A percentile compares a stretch with the other conserved stretches of the same genome.
Conservation (phyloP, 2,797 vertebrate genomes). For the Notoglanidium macrostoma region DNA sequence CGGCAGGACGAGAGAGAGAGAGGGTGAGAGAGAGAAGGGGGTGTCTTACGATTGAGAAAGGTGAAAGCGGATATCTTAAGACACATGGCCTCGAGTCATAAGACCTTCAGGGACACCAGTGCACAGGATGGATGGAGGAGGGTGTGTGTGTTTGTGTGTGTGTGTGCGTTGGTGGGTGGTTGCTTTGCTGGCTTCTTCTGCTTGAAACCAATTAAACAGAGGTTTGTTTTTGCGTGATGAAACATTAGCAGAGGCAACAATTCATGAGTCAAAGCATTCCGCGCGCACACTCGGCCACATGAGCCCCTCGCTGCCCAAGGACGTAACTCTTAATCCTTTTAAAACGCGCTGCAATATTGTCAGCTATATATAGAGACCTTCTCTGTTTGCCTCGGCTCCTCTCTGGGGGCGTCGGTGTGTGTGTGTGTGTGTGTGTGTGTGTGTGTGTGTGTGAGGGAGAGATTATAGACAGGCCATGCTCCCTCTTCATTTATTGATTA, state of each 20-base stretch:
- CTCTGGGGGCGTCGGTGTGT: slow-evolving; percentile 50
- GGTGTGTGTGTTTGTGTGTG: background rate
- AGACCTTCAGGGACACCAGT: slow-evolving; percentile 76
- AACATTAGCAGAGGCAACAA: slow-evolving; percentile 97
- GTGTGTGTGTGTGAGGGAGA: slow-evolving; percentile 41
- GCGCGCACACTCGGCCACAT: slow-evolving; percentile 74
- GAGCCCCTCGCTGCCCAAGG: slow-evolving; percentile 83
- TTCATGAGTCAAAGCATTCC: slow-evolving; percentile 99
- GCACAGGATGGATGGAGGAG: slow-evolving; percentile 8
- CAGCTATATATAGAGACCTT: slow-evolving; percentile 89
- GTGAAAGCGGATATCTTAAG: slow-evolving; percentile 84
- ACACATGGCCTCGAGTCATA: slow-evolving; percentile 84
- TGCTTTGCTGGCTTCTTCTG: slow-evolving; percentile 72
- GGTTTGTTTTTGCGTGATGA: slow-evolving; percentile 87
- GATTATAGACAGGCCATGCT: slow-evolving; percentile 64
- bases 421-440: slow-evolving; percentile 69
- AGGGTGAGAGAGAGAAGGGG: slow-evolving; percentile 40
- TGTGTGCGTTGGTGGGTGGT: slow-evolving; percentile 15
- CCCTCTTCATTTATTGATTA: slow-evolving; percentile 70
- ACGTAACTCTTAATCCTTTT: slow-evolving; percentile 86
- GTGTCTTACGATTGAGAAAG: slow-evolving; percentile 76
- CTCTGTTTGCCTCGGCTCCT: slow-evolving; percentile 55
- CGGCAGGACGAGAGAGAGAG: slow-evolving; percentile 70
- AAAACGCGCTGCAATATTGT: slow-evolving; percentile 93
- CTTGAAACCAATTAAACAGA: slow-evolving; percentile 86